Base-by-base conservation (phyloP, 2,888 invertebrate genomes). In the Limulus polyphemus region DNA sequence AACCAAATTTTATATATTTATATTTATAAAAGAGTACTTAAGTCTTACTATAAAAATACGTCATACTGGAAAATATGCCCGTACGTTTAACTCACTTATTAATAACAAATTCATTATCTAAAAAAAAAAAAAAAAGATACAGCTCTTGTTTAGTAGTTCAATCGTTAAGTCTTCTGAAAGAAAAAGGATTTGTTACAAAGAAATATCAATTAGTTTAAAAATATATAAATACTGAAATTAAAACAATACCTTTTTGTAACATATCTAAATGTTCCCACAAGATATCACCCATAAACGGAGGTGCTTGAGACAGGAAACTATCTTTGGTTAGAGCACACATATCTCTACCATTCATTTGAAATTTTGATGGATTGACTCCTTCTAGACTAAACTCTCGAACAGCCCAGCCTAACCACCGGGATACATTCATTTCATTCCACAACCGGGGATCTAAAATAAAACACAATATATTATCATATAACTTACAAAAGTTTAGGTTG, bases 251-350 rank as follows among this genome's bases (percentile, higher is more conserved):
- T 88, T 91, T 94, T 76, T 93, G 92, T 70, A 97, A 81, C 72
- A 92, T 87, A 78, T 97, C 95, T 73, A 97, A 83, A 77, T 97
- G 97, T 77, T 95, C 95, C 94, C 94, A 97, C 52, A 97, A 83
- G 74, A 97, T 95, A 78, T 97, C 95, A 63, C 95, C 95, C 80
- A 93, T 90, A 79, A 90, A 94, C 63, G 90, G 88, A 1, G 95
- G 95, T 58, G 93, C 91, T 70, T 89, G 82, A 61, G 90, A 87
- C 66, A 94, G 83, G 79, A 97, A 95, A 71, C 88, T 86, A 73
- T 95, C 95, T 75, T 91, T 88, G 70, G 91, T 92, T 85, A 95
- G 85, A 70, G 88, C 88, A 77, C 93, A 90, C 78, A 97, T 90
- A 77, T 93, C 91, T 74, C 88, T 88, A 69, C 97, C 97, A 71